A percentile compares a stretch with the other conserved stretches of the same genome.
Evolutionary conservation across 2,888 invertebrate genomes (phyloP).

Genomic region (Lamellibrachia satsuma): DNA sequence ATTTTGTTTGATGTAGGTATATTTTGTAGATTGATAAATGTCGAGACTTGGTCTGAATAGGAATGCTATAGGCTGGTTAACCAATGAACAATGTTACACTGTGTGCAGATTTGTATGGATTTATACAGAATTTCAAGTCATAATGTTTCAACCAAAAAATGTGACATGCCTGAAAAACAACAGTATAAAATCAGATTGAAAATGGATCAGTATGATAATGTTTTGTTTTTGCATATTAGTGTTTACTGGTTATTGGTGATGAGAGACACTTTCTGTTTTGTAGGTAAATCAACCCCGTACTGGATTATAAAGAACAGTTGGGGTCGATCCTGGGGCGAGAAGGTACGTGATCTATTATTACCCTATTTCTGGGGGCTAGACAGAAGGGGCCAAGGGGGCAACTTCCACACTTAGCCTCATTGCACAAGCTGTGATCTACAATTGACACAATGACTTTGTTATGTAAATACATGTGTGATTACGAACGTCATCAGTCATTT

Average conservation of each 20-base stretch:
- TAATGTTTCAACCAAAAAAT: no score
- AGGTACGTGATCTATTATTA: constrained; percentile 64
- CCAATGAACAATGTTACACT: no score
- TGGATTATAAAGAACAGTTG: constrained; percentile 97
- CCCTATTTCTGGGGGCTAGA: background rate
- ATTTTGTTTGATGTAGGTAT: no score
- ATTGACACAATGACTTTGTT: no score
- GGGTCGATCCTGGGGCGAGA: constrained; percentile 90
- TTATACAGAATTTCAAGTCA: no score
- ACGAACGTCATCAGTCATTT: no score
- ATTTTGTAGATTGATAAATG: no score
- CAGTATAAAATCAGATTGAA: background rate
- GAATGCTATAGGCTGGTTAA: no score
- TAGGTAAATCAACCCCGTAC: constrained; percentile 67
- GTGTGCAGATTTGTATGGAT: no score
- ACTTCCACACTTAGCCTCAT: background rate
- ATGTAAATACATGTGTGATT: no score
- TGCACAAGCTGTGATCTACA: background rate
- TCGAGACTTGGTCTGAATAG: no score
- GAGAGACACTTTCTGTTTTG: background rate
- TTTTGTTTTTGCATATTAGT: background rate
- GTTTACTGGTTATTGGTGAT: background rate
- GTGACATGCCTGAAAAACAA: background rate
- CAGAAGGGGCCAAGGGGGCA: background rate
- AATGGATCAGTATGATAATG: constrained; percentile 2